phyloP scores from a whole-genome alignment of 2,797 vertebrate species.

The Oryzias sinensis region DNA sequence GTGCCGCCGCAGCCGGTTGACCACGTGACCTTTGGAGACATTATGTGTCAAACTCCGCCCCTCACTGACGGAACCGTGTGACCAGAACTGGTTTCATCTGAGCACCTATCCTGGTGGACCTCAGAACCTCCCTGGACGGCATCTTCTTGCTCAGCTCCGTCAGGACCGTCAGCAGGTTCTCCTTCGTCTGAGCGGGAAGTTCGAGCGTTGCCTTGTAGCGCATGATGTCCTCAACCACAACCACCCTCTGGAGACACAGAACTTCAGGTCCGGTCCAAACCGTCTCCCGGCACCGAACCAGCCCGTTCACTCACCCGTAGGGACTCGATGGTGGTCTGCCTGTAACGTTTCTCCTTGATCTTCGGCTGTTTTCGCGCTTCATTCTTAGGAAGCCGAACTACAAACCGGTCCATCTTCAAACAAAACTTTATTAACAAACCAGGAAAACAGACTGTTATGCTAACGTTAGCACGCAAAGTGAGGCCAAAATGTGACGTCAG shows the following conservation, averaged over 20 bases:
- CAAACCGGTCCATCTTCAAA: constrained; percentile 85
- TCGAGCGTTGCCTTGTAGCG: constrained; percentile 89
- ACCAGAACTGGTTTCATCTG: not conserved
- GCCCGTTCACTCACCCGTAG: constrained; percentile 76
- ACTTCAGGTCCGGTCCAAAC: not conserved
- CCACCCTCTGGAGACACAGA: constrained; percentile 83
- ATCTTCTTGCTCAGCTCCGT: constrained; percentile 92
- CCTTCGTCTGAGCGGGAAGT: constrained; percentile 85
- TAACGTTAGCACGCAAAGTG: no score
- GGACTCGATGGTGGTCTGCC: constrained; percentile 87
- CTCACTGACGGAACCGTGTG: not conserved
- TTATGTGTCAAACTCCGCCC: no score
- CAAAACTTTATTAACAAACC: not conserved
- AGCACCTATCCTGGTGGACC: constrained; percentile 91
- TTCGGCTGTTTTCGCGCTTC: constrained; percentile 55
- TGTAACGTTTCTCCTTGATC: constrained; percentile 73
- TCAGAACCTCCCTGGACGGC: constrained; percentile 91
- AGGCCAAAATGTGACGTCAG: no score
- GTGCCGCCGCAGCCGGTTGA: constrained; percentile 86
- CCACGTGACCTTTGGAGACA: constrained; percentile 76
- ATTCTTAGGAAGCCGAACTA: constrained; percentile 75
- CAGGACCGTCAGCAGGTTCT: constrained; percentile 85
- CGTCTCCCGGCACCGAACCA: not conserved
- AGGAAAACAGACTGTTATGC: no score
- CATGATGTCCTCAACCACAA: constrained; percentile 94